Base-by-base conservation (phyloP, 2,888 invertebrate genomes). In the Lithophane ornitopus region DNA sequence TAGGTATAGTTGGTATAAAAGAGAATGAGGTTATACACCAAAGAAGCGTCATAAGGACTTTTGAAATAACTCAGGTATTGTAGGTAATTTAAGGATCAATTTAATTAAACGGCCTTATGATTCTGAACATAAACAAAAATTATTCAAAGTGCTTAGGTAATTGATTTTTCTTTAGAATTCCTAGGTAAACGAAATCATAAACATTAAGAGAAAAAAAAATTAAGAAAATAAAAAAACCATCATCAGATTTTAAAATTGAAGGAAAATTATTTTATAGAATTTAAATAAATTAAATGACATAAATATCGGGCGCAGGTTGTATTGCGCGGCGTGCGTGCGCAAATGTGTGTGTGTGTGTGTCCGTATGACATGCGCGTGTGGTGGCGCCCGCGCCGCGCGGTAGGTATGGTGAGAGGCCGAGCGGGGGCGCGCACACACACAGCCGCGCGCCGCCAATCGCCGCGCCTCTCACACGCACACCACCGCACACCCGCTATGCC, bases 351-450 rank as follows among this genome's bases (percentile, higher is more conserved):
- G 84, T 80, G 88, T 75, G 82, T 81, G 85, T 74, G 87, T 77
- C 84, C 62, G 84, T 84, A 74, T 76, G 88, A 39, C n/a, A 87
- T 85, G 89, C 89, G 88, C 91, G 85, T 85, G 87, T 89, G 85
- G 87, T 81, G 67, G 74, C 88, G 90, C 86, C 88, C 86, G 86
- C 87, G 88, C 84, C 84, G 89, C 90, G 92, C 92, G 93, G 93
- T 91, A 92, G 92, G 93, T 91, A 90, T 89, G 90, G 90, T 89
- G 92, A 92, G 94, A 93, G 93, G 94, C 93, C 93, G 94, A 92
- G 93, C 93, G 93, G 94, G 93, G 92, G 93, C 93, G 93, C 92
- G 85, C 92, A 89, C 93, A 84, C 94, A 91, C 93, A 92, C 92
- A 88, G 78, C 80, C 90, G 89, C 91, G 89, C 91, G 88, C 87